A percentile compares a stretch with the other conserved stretches of the same genome.
These are phyloP conservation scores for Calliopum simillimum DNA, from an alignment of 2,888 invertebrate species.

Conservation along the genomic window DNA sequence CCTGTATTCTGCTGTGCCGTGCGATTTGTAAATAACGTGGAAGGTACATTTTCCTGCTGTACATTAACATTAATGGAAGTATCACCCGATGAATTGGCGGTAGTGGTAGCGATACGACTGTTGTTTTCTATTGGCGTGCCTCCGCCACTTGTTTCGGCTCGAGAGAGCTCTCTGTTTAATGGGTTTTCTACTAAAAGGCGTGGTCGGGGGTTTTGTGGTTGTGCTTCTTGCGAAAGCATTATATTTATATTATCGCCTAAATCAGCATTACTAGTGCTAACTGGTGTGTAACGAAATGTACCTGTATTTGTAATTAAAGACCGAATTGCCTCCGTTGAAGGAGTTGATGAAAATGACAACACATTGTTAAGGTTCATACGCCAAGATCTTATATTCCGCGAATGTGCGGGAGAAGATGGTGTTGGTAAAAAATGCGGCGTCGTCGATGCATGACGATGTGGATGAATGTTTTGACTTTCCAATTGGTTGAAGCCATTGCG, in stretches of 20 bases:
- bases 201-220: not conserved
- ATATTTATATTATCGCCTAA: constrained; percentile 48
- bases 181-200: not conserved
- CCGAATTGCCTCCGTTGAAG: constrained; percentile 59
- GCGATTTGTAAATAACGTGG: not conserved
- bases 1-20: not conserved
- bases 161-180: constrained; percentile 14
- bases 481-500: constrained; percentile 3
- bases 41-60: not conserved
- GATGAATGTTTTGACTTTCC: not conserved
- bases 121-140: constrained; percentile 22
- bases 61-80: constrained; percentile 16
- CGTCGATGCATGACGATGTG: not conserved
- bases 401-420: constrained; percentile 22
- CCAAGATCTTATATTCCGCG: constrained; percentile 54
- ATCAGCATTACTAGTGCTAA: constrained; percentile 39
- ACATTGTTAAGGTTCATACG: constrained; percentile 61
- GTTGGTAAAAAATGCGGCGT: not conserved
- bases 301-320: constrained; percentile 57
- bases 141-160: not conserved
- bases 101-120: not conserved
- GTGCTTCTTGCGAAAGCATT: constrained; percentile 36
- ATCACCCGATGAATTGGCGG: not conserved
- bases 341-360: constrained; percentile 57
- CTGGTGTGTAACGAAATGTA: constrained; percentile 54